These are phyloP conservation scores for Misgurnus anguillicaudatus DNA, from an alignment of 2,113 vertebrate genomes.

Conservation along the genomic window DNA sequence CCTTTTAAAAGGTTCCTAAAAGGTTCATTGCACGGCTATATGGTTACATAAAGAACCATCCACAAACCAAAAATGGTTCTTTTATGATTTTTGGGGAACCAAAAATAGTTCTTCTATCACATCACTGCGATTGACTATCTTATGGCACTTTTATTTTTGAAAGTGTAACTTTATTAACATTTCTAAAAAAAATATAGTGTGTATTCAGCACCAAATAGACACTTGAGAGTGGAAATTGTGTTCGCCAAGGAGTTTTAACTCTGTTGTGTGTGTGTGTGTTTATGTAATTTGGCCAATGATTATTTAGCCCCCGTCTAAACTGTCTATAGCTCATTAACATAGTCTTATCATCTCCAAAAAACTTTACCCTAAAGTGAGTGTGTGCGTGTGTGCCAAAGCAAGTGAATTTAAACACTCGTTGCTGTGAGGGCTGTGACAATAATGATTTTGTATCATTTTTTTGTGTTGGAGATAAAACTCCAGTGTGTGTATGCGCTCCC, in stretches of 20 bases:
- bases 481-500: constrained; percentile 46
- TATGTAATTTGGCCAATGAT: no score
- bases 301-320: not conserved
- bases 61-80: no score
- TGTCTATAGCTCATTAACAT: not conserved
- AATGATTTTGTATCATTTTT: constrained; percentile 7
- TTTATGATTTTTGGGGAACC: no score
- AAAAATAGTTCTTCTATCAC: no score
- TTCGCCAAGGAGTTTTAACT: not conserved
- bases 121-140: no score
- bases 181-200: no score
- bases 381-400: not conserved
- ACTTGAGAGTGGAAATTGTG: not conserved
- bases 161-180: no score
- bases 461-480: constrained; percentile 15
- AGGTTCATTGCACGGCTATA: no score
- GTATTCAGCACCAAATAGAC: no score
- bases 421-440: constrained; percentile 26
- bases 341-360: not conserved
- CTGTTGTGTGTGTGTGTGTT: not conserved
- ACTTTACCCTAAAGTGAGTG: not conserved
- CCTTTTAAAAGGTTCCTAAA: no score
- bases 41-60: no score
- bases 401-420: constrained; percentile 24
- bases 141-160: no score